Conservation (phyloP, 2,888 invertebrate genomes). For the Ormyrus rosae region DNA sequence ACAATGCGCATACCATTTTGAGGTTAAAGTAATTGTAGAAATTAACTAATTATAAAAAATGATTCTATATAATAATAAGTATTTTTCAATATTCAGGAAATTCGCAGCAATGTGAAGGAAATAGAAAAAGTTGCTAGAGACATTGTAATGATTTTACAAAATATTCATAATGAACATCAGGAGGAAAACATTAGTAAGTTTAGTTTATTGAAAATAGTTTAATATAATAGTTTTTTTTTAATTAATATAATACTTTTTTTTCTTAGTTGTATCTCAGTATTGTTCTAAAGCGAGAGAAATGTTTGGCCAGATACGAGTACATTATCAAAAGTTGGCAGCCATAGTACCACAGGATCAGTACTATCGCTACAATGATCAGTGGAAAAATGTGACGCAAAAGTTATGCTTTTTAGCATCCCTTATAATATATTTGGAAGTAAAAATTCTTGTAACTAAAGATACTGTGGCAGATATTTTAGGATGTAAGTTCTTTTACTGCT, state of each 20-base stretch:
- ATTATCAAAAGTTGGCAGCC: slow-evolving; percentile 81
- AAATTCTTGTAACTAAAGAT: slow-evolving; percentile 84
- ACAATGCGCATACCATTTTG: too few relatives aligned
- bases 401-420: slow-evolving; percentile 87
- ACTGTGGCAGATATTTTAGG: slow-evolving; percentile 88
- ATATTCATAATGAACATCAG: slow-evolving; percentile 85
- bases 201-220: slow-evolving; percentile 28
- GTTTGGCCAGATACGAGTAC: slow-evolving; percentile 81
- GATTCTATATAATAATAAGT: background rate
- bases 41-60: too few relatives aligned
- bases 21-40: too few relatives aligned
- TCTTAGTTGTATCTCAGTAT: slow-evolving; percentile 79
- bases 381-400: slow-evolving; percentile 89
- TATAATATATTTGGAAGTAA: slow-evolving; percentile 88
- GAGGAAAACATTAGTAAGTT: slow-evolving; percentile 80
- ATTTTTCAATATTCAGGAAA: slow-evolving; percentile 77
- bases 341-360: slow-evolving; percentile 87
- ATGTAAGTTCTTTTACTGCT: slow-evolving; percentile 76
- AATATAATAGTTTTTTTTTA: slow-evolving; percentile 19
- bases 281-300: slow-evolving; percentile 81
- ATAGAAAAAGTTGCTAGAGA: slow-evolving; percentile 88
- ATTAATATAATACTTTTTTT: slow-evolving; percentile 36
- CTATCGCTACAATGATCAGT: slow-evolving; percentile 92
- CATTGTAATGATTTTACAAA: slow-evolving; percentile 87
- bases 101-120: slow-evolving; percentile 83